A percentile compares a stretch with the other conserved stretches of the same genome.
Conservation (phyloP, 1,140 invertebrate genomes). For the Cyclargus thomasi region DNA sequence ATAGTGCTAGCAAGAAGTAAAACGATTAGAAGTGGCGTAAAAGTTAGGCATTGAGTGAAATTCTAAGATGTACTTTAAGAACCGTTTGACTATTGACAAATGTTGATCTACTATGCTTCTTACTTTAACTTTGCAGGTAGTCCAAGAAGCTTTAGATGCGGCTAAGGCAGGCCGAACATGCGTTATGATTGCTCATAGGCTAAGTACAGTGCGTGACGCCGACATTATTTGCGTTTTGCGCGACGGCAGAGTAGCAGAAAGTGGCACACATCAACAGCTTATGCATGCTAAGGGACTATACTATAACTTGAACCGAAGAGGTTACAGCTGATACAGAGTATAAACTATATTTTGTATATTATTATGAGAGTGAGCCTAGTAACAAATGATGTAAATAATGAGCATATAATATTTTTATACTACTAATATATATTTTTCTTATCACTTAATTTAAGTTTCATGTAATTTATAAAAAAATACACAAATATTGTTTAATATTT, state of each 20-base stretch:
- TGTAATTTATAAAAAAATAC: background rate
- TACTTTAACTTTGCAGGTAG: conserved; percentile 64
- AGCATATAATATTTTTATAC: no score
- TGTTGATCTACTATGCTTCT: no score
- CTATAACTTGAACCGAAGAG: conserved; percentile 70
- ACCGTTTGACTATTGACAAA: no score
- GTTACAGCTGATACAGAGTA: conserved; percentile 28
- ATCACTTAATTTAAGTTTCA: background rate
- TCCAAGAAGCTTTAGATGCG: conserved; percentile 79
- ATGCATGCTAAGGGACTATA: conserved; percentile 86
- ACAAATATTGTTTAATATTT: background rate
- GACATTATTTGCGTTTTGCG: conserved; percentile 88
- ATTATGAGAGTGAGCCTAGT: no score
- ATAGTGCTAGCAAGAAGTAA: no score
- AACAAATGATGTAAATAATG: no score
- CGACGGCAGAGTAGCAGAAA: conserved; percentile 84
- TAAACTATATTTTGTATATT: no score
- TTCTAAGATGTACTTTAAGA: conserved; percentile 4
- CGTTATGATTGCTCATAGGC: conserved; percentile 83
- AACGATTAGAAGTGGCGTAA: no score
- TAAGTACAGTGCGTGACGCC: conserved; percentile 84
- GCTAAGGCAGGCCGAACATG: conserved; percentile 81
- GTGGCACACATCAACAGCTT: conserved; percentile 88
- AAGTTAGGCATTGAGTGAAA: no score
- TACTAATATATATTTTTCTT: background rate